Percentiles rank a stretch among this genome's conserved stretches.
phyloP scores from a whole-genome alignment of 2,888 invertebrate genomes.

The Allacma fusca region DNA sequence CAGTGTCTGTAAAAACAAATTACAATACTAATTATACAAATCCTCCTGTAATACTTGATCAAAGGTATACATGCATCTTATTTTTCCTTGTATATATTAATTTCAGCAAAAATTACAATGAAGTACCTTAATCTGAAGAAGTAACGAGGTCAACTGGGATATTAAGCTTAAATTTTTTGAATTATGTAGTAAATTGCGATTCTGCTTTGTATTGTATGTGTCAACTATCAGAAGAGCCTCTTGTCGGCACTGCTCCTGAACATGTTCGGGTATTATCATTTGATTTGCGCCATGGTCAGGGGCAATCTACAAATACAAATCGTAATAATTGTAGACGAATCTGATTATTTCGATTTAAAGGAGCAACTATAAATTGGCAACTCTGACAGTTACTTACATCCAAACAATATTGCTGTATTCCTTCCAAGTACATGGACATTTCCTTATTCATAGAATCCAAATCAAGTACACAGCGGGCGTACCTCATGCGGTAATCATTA shows the following conservation, averaged over 20 bases:
- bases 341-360: no score
- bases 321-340: conserved; percentile 13
- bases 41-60: no score
- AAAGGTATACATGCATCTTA: no score
- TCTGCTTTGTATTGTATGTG: conserved; percentile 70
- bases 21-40: not conserved
- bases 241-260: conserved; percentile 85
- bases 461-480: conserved; percentile 84
- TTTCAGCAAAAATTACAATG: conserved; percentile 9
- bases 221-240: conserved; percentile 84
- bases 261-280: conserved; percentile 86
- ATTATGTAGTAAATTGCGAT: conserved; percentile 65
- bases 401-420: conserved; percentile 83
- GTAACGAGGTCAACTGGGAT: conserved; percentile 85
- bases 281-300: conserved; percentile 86
- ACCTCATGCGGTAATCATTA: conserved; percentile 88
- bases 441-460: conserved; percentile 90
- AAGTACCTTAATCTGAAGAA: conserved; percentile 82
- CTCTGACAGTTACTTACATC: conserved; percentile 70
- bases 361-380: no score
- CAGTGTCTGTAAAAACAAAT: conserved; percentile 67
- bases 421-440: conserved; percentile 83
- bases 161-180: conserved; percentile 76
- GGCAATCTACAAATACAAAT: conserved; percentile 69
- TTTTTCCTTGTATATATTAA: no score